Conservation (phyloP, 2,113 vertebrate genomes). For the Solea solea region DNA sequence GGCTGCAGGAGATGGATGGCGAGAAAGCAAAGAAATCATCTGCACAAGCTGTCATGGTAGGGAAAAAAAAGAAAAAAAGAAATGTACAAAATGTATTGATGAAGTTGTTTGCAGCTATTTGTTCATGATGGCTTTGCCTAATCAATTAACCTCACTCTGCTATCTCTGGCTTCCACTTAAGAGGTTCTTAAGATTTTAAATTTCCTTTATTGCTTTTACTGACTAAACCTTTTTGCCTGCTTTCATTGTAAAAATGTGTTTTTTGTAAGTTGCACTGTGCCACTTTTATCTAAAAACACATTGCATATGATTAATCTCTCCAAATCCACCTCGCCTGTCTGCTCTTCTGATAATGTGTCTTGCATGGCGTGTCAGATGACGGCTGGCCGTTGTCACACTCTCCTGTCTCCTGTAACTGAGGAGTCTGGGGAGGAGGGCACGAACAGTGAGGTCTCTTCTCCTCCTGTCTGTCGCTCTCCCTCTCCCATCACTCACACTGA, state of each 20-base stretch:
- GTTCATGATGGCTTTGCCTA: slow-evolving; percentile 1
- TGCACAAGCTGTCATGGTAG: slow-evolving; percentile 91
- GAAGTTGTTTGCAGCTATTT: slow-evolving; percentile 7
- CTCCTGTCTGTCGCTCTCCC: slow-evolving; percentile 93
- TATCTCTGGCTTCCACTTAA: slow-evolving; percentile 11
- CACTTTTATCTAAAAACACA: slow-evolving; percentile 17
- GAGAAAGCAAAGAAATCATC: slow-evolving; percentile 82
- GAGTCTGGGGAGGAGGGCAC: slow-evolving; percentile 98
- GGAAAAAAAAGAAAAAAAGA: slow-evolving; percentile 31
- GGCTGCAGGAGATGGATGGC: slow-evolving; percentile 86
- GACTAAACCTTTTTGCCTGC: slow-evolving; percentile 12
- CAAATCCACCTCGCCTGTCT: slow-evolving; percentile 20
- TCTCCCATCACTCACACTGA: slow-evolving; percentile 93
- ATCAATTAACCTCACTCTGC: slow-evolving; percentile 15
- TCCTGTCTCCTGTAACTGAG: slow-evolving; percentile 97
- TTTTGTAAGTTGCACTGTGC: slow-evolving; percentile 14
- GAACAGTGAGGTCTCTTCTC: slow-evolving; percentile 95
- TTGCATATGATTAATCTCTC: slow-evolving; percentile 20
- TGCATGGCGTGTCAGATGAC: slow-evolving; percentile 89
- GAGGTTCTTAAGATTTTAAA: neutral
- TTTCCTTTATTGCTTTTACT: neutral
- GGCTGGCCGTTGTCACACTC: slow-evolving; percentile 96
- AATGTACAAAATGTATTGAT: neutral
- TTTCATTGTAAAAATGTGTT: slow-evolving; percentile 25
- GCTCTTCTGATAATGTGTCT: slow-evolving; percentile 44